Evolutionary conservation across 2,113 vertebrate species (phyloP).

Genomic region (Oncorhynchus kisutch): DNA sequence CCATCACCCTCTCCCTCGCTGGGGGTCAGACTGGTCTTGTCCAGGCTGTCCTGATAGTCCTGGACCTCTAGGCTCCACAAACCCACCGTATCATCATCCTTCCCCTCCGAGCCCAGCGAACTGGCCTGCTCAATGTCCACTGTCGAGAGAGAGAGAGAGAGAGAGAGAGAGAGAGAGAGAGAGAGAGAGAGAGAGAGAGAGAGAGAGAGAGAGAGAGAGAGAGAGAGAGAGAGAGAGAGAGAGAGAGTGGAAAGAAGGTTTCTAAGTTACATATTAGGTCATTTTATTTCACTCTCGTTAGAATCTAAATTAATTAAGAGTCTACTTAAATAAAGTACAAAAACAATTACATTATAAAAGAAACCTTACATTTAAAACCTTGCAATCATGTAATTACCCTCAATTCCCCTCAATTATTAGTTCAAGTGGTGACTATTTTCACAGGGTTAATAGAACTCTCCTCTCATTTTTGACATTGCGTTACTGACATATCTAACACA

Average conservation of each 20-base stretch:
- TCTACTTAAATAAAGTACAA: background rate
- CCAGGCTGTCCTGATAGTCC: constrained; percentile 69
- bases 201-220: background rate
- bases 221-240: background rate
- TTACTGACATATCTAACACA: background rate
- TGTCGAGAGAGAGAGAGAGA: constrained; percentile 19
- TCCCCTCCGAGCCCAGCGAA: constrained; percentile 73
- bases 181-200: no score
- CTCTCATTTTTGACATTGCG: background rate
- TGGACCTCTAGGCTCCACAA: constrained; percentile 71
- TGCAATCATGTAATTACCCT: background rate
- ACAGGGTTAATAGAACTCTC: background rate
- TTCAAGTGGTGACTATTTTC: background rate
- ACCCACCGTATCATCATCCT: constrained; percentile 67
- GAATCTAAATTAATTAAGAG: background rate
- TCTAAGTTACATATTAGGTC: no score
- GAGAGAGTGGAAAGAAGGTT: background rate
- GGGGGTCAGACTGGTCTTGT: constrained; percentile 71
- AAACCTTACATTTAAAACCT: background rate
- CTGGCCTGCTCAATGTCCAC: constrained; percentile 65
- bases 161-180: background rate
- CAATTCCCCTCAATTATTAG: background rate
- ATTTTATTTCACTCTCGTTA: background rate
- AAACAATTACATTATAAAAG: background rate
- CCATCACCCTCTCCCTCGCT: constrained; percentile 69